Percentiles rank a stretch among this genome's conserved stretches.
phyloP scores from a whole-genome alignment of 2,113 vertebrate genomes.

The Clarias gariepinus region DNA sequence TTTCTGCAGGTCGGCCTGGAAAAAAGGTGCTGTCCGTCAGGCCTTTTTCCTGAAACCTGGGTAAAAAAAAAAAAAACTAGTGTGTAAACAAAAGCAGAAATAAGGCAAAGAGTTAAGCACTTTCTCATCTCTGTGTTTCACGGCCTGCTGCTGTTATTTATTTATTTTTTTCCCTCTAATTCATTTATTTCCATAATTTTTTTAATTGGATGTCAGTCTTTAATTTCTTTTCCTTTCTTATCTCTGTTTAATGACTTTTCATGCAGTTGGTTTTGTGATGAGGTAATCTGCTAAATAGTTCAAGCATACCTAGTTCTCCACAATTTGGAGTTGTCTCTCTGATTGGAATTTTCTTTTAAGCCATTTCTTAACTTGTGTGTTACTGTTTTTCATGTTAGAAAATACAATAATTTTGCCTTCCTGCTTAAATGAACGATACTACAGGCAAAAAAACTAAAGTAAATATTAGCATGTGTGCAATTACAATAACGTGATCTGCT shows the following conservation, averaged over 20 bases:
- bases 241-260: not conserved
- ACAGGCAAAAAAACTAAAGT: not conserved
- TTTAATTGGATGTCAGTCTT: not conserved
- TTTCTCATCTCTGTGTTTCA: not conserved
- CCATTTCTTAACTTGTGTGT: not conserved
- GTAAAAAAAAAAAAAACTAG: not conserved
- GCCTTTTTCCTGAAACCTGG: not conserved
- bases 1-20: conserved; percentile 5
- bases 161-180: not conserved
- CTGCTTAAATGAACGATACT: not conserved
- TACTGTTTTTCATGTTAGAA: not conserved
- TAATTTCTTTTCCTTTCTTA: not conserved
- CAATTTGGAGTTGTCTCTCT: not conserved
- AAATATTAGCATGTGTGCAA: not conserved
- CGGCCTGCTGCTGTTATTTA: no score
- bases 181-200: not conserved
- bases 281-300: not conserved
- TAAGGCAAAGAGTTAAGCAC: not conserved
- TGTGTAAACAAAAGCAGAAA: conserved; percentile 8
- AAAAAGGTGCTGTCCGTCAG: conserved; percentile 19
- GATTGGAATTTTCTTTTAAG: not conserved
- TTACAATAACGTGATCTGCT: not conserved
- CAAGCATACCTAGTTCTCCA: not conserved
- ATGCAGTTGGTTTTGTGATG: not conserved
- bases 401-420: not conserved